A percentile compares a stretch with the other conserved stretches of the same genome.
These are phyloP conservation scores for Pyrrhia umbra DNA, from an alignment of 2,888 invertebrate species.

Conservation along the genomic window DNA sequence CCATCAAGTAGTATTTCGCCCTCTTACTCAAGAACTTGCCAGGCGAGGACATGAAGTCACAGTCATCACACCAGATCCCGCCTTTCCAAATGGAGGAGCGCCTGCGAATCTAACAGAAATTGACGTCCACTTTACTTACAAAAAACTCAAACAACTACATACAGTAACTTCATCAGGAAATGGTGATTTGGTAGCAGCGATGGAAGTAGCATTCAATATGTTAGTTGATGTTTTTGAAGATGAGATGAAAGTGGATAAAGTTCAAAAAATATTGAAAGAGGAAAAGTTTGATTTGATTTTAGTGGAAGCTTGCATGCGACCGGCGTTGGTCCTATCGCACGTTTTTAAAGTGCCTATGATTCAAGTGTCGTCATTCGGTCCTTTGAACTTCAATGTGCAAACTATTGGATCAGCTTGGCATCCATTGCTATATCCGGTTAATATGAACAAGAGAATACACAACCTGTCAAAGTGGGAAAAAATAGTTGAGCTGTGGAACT, in stretches of 20 bases:
- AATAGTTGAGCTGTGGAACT: conserved; percentile 53
- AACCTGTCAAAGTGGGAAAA: conserved; percentile 70
- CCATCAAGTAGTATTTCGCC: conserved; percentile 63
- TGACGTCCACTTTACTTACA: conserved; percentile 69
- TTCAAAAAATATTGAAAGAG: conserved; percentile 62
- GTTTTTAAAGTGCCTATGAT: conserved; percentile 65
- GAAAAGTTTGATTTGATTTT: conserved; percentile 69
- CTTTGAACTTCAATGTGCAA: conserved; percentile 45
- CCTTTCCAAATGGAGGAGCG: conserved; percentile 57
- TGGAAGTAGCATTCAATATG: conserved; percentile 25
- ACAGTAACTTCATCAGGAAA: conserved; percentile 23
- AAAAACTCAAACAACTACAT: conserved; percentile 43
- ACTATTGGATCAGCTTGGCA: conserved; percentile 58
- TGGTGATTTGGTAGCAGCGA: conserved; percentile 32
- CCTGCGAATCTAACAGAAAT: conserved; percentile 77
- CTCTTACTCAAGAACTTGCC: conserved; percentile 74
- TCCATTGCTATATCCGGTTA: conserved; percentile 66
- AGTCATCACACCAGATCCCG: conserved; percentile 76
- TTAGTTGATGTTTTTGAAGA: conserved; percentile 44
- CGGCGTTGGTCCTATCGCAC: conserved; percentile 57
- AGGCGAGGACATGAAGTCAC: conserved; percentile 79
- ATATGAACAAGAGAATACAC: conserved; percentile 53
- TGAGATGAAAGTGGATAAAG: conserved; percentile 54
- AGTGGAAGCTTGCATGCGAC: conserved; percentile 59
- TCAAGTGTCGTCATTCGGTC: conserved; percentile 68